Conservation (phyloP, 2,797 vertebrate genomes). For the Hemitrygon akajei region DNA sequence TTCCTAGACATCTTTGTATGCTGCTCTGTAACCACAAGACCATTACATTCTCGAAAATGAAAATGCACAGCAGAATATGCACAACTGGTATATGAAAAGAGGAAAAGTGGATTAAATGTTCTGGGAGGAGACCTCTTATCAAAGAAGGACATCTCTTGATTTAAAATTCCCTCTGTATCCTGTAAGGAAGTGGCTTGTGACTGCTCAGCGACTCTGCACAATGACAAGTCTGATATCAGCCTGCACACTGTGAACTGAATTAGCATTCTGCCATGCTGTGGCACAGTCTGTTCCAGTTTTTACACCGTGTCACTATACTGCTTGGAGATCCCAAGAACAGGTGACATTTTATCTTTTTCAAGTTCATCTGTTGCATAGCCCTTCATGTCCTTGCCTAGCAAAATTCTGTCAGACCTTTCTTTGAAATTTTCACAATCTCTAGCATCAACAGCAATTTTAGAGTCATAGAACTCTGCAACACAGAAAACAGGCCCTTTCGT, state of each 20-base stretch:
- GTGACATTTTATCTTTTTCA: neutral
- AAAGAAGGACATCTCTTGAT: neutral
- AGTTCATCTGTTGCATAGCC: neutral
- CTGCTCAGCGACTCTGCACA: neutral
- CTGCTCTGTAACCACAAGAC: neutral
- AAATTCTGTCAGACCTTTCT: neutral
- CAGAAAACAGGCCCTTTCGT: too few relatives aligned
- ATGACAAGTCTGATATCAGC: constrained; percentile 20
- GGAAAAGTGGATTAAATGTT: neutral
- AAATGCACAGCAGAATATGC: neutral
- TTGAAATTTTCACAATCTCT: neutral
- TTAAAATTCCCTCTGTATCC: neutral
- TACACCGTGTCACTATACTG: neutral
- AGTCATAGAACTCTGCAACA: too few relatives aligned
- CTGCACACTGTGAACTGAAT: constrained; percentile 5
- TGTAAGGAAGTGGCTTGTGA: neutral
- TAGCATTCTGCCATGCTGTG: constrained; percentile 29
- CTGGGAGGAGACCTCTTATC: constrained; percentile 9
- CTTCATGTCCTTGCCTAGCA: neutral
- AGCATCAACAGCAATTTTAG: neutral
- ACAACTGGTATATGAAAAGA: neutral
- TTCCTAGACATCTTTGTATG: neutral
- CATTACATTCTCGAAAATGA: neutral
- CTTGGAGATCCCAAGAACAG: neutral
- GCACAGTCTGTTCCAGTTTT: constrained; percentile 9